Evolutionary conservation across 2,797 vertebrate species (phyloP).

Genomic region (Enteromius radiatus): DNA sequence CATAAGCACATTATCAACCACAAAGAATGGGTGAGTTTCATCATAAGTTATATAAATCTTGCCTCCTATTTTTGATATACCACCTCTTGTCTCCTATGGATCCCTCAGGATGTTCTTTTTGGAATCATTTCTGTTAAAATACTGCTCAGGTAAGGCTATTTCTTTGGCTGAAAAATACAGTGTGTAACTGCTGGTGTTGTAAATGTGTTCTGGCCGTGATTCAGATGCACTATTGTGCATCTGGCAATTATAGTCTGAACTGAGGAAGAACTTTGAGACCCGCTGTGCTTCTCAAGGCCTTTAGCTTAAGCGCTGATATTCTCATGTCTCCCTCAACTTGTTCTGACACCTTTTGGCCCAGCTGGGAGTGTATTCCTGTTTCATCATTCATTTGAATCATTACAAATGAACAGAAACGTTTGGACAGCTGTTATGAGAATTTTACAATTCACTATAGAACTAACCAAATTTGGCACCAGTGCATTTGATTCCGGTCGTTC

Average conservation of each 20-base stretch:
- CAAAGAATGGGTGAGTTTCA: background rate
- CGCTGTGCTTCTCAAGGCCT: slow-evolving; percentile 29
- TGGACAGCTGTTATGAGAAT: slow-evolving; percentile 29
- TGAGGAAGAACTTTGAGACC: slow-evolving; percentile 24
- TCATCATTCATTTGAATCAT: background rate
- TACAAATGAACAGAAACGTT: slow-evolving; percentile 29
- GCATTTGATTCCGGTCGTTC: slow-evolving; percentile 12
- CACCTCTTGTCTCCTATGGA: background rate
- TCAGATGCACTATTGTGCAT: slow-evolving; percentile 42
- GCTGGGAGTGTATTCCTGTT: slow-evolving; percentile 14
- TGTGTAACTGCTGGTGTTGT: slow-evolving; percentile 35
- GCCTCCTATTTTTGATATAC: background rate
- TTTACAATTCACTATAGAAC: slow-evolving; percentile 43
- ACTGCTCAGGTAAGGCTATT: background rate
- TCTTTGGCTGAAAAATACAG: slow-evolving; percentile 29
- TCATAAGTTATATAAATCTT: background rate
- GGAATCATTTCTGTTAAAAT: slow-evolving; percentile 31
- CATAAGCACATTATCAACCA: background rate
- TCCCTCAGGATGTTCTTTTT: background rate
- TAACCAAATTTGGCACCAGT: slow-evolving; percentile 22
- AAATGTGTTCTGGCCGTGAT: slow-evolving; percentile 39
- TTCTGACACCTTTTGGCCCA: slow-evolving; percentile 31
- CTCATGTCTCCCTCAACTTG: slow-evolving; percentile 21
- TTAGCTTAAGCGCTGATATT: slow-evolving; percentile 34
- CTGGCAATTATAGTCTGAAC: slow-evolving; percentile 16